Evolutionary conservation across 2,797 vertebrate genomes (phyloP), one percentile per base, ranked within the genome.

Genomic region (Setipinna tenuifilis): DNA sequence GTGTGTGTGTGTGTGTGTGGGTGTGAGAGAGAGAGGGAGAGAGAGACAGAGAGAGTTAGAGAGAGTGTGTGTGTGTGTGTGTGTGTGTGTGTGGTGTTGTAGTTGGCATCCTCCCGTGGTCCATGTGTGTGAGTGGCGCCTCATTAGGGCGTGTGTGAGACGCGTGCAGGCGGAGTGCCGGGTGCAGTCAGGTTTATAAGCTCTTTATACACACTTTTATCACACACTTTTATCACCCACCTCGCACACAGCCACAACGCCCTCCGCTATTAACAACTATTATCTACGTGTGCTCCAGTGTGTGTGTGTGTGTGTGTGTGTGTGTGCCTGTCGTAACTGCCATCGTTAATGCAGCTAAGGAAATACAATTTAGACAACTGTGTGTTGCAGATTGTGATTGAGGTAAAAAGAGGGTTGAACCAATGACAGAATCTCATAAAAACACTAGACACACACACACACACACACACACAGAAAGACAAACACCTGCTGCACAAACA

Each of bases 71-170:
- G 19, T 21, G 80, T 59, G 54, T 17, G 23, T 81, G 23, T 83
- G 59, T 83, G 19, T 83, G 81, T 83, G 4, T 75, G 28, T 83
- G 81, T 84, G 81, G 28, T 48, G 84, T 25, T 1, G 21, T 82
- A 82, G 31, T 16, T 54, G 25, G 68, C 62, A 9, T 82, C 28
- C 68, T 71, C 28, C 16, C 14, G 12, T 16, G 28, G 28, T 35
- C 12, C 68, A 71, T 71, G 11, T 71, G 65, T 75, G 87, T 83
- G 59, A 83, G 57, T 44, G 23, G 80, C 12, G 59, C 86, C 81
- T 83, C 58, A 84, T 87, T 85, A 87, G 81, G 10, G 16, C 46
- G 35, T 54, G 65, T 31, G 62, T 87, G 48, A 80, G 68, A 82
- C 71, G 23, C 61, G 82, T 86, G 88, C 84, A 83, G 81, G 65